These are phyloP conservation scores for Nipponia nippon DNA, from an alignment of 2,113 vertebrate genomes.

Conservation along the genomic window DNA sequence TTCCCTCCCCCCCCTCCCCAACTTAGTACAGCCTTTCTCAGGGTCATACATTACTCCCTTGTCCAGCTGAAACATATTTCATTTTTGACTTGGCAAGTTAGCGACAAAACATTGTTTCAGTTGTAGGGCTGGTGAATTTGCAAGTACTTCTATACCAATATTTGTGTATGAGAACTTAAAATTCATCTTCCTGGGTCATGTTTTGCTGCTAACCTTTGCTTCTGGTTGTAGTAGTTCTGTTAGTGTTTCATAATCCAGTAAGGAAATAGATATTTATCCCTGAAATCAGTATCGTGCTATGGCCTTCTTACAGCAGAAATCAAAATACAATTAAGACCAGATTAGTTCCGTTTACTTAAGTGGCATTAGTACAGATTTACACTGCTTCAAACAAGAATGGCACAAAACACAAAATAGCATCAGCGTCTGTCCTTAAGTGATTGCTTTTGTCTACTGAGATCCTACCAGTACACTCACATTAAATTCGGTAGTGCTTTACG, in stretches of 20 bases:
- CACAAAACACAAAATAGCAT: background rate
- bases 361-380: background rate
- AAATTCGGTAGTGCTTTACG: background rate
- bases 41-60: background rate
- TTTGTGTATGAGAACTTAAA: background rate
- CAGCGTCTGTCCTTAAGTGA: background rate
- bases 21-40: background rate
- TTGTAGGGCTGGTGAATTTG: background rate
- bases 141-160: background rate
- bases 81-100: background rate
- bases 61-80: background rate
- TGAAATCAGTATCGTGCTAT: background rate
- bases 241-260: background rate
- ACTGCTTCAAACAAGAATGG: background rate
- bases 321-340: background rate
- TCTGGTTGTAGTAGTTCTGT: background rate
- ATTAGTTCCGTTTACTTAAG: conserved; percentile 28
- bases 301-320: background rate
- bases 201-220: background rate
- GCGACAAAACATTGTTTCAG: background rate
- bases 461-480: background rate
- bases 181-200: background rate
- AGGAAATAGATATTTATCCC: background rate
- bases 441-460: background rate
- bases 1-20: background rate